Evolutionary conservation across 2,888 invertebrate genomes (phyloP).

Genomic region (Trypoxylon attenuatum): DNA sequence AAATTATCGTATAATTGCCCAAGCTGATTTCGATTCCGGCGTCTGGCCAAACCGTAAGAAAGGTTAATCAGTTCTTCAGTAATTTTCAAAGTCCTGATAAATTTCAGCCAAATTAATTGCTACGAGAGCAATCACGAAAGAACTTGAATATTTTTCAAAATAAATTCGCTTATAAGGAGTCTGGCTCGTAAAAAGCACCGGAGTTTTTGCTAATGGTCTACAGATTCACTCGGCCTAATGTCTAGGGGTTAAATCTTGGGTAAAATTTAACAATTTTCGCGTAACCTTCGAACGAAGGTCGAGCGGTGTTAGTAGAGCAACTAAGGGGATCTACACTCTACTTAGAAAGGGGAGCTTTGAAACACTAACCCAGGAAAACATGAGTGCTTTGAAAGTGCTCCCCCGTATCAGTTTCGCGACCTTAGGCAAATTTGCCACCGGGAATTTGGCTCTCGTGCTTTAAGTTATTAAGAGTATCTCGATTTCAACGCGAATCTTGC

Average conservation of each 20-base stretch:
- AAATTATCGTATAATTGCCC: slow-evolving; percentile 47
- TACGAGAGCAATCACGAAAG: too few species aligned
- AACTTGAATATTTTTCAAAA: too few species aligned
- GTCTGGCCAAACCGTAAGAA: too few species aligned
- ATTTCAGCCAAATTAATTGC: too few species aligned
- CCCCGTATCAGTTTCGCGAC: slow-evolving; percentile 9
- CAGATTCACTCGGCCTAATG: too few species aligned
- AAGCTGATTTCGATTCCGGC: slow-evolving; percentile 34
- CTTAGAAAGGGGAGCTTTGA: slow-evolving; percentile 35
- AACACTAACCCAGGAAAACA: slow-evolving; percentile 28
- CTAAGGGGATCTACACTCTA: slow-evolving; percentile 31
- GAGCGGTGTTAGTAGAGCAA: slow-evolving; percentile 17
- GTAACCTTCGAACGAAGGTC: slow-evolving; percentile 1
- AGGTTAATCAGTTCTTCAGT: too few species aligned
- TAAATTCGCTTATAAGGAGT: too few species aligned
- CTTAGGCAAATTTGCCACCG: background rate
- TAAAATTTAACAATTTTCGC: background rate
- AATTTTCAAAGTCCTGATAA: too few species aligned
- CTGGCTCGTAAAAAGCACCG: too few species aligned
- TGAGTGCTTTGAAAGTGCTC: slow-evolving; percentile 36
- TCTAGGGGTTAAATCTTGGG: background rate
- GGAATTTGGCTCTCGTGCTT: background rate
- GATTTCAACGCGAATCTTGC: background rate
- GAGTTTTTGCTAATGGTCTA: too few species aligned
- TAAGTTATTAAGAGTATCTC: background rate